Evolutionary conservation across 2,888 invertebrate genomes (phyloP).

Genomic region (Campoplex nolae): DNA sequence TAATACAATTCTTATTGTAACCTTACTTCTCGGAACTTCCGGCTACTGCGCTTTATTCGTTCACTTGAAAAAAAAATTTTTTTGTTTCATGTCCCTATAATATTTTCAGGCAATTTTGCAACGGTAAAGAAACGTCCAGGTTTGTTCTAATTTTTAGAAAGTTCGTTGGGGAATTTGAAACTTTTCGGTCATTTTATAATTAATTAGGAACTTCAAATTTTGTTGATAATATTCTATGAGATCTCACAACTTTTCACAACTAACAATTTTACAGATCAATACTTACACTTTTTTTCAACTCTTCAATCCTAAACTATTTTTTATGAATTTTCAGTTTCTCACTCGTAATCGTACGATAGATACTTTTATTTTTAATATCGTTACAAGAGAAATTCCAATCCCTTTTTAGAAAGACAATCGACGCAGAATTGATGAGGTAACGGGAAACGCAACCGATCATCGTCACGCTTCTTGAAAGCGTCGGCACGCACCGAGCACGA

Average conservation of each 20-base stretch:
- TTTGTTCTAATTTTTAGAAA: background rate
- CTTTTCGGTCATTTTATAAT: background rate
- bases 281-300: background rate
- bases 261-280: too few species aligned
- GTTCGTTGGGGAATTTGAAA: background rate
- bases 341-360: background rate
- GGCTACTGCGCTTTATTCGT: background rate
- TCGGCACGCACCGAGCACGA: conserved; percentile 27
- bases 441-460: conserved; percentile 47
- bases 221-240: too few species aligned
- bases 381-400: background rate
- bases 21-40: background rate
- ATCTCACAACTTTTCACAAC: too few species aligned
- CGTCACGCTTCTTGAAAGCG: conserved; percentile 62
- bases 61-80: background rate
- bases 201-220: too few species aligned
- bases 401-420: background rate
- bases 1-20: conserved; percentile 76
- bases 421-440: conserved; percentile 46
- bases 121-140: background rate
- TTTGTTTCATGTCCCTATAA: background rate
- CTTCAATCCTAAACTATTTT: background rate
- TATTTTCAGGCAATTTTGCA: background rate
- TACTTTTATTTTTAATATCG: background rate
- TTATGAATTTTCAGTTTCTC: background rate